These are phyloP conservation scores for Phymastichus coffea DNA, from an alignment of 1,140 invertebrate species.

Conservation along the genomic window DNA sequence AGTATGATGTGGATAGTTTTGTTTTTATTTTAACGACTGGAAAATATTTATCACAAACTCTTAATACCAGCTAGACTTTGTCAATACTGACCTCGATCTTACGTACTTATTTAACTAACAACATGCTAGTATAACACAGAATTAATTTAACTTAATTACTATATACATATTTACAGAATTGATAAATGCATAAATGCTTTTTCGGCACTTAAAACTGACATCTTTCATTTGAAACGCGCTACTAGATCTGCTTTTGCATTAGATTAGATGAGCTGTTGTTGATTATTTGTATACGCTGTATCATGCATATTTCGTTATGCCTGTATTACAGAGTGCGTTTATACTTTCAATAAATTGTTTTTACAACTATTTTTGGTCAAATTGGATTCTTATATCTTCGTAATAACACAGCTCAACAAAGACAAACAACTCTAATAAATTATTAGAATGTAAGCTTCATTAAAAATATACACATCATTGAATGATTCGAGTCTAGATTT, in stretches of 20 bases:
- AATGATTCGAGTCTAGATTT: conserved; percentile 18
- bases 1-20: background rate
- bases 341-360: conserved; percentile 14
- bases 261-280: too few relatives aligned
- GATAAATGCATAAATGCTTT: conserved; percentile 7
- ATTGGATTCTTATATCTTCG: background rate
- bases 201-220: conserved; percentile 39
- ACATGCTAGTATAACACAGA: conserved; percentile 33
- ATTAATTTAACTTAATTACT: conserved; percentile 35
- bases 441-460: conserved; percentile 8
- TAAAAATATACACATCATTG: conserved; percentile 23
- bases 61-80: conserved; percentile 38
- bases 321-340: conserved; percentile 9
- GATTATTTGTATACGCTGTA: too few relatives aligned
- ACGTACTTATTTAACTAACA: conserved; percentile 21
- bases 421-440: conserved; percentile 2
- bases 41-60: conserved; percentile 48
- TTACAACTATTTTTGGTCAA: conserved; percentile 27
- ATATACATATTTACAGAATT: conserved; percentile 38
- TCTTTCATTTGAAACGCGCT: too few relatives aligned
- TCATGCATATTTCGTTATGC: too few relatives aligned
- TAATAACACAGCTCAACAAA: background rate
- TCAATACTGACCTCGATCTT: conserved; percentile 30
- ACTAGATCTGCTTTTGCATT: too few relatives aligned
- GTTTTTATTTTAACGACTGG: conserved; percentile 33